phyloP scores from a whole-genome alignment of 2,888 invertebrate species.

The Harpagoxenus sublaevis region DNA sequence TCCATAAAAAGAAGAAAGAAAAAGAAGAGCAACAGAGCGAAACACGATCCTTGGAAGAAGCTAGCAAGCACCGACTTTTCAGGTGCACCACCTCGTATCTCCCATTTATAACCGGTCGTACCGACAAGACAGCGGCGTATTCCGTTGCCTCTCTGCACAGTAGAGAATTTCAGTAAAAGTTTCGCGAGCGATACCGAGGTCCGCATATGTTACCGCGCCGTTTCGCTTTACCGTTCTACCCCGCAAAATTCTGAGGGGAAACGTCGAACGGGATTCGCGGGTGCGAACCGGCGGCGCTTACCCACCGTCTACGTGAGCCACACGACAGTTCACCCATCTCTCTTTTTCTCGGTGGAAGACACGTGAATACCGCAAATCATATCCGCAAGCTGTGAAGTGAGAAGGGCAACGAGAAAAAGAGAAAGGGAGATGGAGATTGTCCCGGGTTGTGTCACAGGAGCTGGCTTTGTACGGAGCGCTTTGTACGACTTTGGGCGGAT shows the following conservation, averaged over 20 bases:
- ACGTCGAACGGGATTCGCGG: conserved; percentile 34
- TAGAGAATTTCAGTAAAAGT: conserved; percentile 52
- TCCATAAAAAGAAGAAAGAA: conserved; percentile 16
- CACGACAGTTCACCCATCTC: conserved; percentile 33
- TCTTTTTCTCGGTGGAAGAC: conserved; percentile 21
- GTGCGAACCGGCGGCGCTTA: conserved; percentile 44
- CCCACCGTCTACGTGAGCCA: conserved; percentile 46
- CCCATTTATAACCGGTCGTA: conserved; percentile 61
- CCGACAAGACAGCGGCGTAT: conserved; percentile 51
- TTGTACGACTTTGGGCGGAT: conserved; percentile 52
- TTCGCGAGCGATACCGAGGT: conserved; percentile 53
- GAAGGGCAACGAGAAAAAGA: neutral
- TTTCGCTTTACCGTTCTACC: conserved; percentile 14
- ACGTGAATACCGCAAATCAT: conserved; percentile 60
- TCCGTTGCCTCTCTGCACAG: conserved; percentile 44
- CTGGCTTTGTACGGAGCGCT: conserved; percentile 41
- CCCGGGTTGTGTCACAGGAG: neutral
- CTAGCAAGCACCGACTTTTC: conserved; percentile 49
- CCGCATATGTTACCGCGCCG: conserved; percentile 56
- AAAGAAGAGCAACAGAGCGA: neutral
- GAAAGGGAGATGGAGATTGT: neutral
- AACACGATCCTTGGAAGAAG: conserved; percentile 37
- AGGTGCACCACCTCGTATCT: conserved; percentile 35
- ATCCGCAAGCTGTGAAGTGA: conserved; percentile 13
- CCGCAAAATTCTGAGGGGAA: conserved; percentile 32